A percentile compares a stretch with the other conserved stretches of the same genome.
Conservation (phyloP, 2,797 vertebrate species). For the Cossypha niveicapilla region DNA sequence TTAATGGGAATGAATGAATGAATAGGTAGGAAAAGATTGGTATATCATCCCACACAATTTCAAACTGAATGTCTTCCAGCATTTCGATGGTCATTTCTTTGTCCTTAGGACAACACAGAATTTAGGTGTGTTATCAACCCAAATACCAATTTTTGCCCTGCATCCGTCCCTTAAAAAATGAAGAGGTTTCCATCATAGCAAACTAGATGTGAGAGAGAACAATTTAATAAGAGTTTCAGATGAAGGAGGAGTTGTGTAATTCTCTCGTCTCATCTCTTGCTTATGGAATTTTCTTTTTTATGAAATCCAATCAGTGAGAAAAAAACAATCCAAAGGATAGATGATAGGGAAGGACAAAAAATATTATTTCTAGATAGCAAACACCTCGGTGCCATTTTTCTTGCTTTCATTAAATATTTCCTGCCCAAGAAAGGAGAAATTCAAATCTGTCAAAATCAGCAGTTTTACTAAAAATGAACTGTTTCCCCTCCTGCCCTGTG, state of each 20-base stretch:
- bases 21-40: background rate
- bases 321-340: background rate
- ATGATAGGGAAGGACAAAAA: background rate
- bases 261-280: background rate
- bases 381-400: background rate
- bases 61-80: background rate
- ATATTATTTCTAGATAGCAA: background rate
- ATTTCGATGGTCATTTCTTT: background rate
- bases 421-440: background rate
- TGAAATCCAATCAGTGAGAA: background rate
- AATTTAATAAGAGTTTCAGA: background rate
- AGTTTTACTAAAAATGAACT: background rate
- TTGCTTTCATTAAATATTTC: background rate
- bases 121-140: background rate
- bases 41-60: background rate
- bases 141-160: background rate
- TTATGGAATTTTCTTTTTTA: background rate
- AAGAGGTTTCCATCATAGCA: background rate
- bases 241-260: rapidly evolving
- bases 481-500: background rate
- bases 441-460: background rate
- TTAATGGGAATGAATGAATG: background rate
- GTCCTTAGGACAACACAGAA: background rate
- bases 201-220: background rate
- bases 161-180: background rate